Conservation (phyloP, 2,888 invertebrate species). For the Luperina nickerlii region DNA sequence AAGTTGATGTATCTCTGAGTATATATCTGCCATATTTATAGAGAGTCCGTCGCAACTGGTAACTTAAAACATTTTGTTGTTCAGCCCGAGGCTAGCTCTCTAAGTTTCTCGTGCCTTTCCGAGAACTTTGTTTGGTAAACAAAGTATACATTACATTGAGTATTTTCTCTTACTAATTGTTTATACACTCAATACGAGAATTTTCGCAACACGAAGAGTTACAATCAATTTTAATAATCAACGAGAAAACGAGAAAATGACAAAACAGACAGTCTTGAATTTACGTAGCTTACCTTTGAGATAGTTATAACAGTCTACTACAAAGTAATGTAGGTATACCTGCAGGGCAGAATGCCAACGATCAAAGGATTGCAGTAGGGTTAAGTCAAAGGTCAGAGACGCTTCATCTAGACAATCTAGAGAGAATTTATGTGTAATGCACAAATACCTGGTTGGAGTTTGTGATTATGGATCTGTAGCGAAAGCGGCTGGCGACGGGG, state of each 20-base stretch:
- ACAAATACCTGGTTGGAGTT: constrained; percentile 54
- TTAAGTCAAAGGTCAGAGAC: constrained; percentile 66
- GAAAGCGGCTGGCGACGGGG: constrained; percentile 81
- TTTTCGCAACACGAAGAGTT: constrained; percentile 16
- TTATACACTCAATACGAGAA: constrained; percentile 23
- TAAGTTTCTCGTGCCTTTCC: constrained; percentile 40
- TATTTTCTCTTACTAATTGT: constrained; percentile 38
- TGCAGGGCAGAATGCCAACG: constrained; percentile 20
- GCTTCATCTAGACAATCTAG: constrained; percentile 58
- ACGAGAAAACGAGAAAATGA: background rate
- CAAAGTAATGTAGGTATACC: constrained; percentile 9
- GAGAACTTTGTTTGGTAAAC: constrained; percentile 46
- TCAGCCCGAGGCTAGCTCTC: constrained; percentile 40
- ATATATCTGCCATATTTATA: constrained; percentile 40
- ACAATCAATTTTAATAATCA: constrained; percentile 1
- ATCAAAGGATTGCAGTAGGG: constrained; percentile 55
- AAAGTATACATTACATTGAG: constrained; percentile 35
- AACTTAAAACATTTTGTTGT: constrained; percentile 50
- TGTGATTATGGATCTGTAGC: constrained; percentile 76
- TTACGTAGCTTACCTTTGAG: background rate
- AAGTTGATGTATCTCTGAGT: constrained; percentile 50
- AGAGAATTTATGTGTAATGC: constrained; percentile 58
- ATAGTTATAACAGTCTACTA: constrained; percentile 1
- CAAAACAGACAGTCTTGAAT: background rate
- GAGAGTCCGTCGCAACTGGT: constrained; percentile 26